These are phyloP conservation scores for Thalassaphorura encarpata DNA, from an alignment of 1,140 invertebrate species.

Conservation along the genomic window DNA sequence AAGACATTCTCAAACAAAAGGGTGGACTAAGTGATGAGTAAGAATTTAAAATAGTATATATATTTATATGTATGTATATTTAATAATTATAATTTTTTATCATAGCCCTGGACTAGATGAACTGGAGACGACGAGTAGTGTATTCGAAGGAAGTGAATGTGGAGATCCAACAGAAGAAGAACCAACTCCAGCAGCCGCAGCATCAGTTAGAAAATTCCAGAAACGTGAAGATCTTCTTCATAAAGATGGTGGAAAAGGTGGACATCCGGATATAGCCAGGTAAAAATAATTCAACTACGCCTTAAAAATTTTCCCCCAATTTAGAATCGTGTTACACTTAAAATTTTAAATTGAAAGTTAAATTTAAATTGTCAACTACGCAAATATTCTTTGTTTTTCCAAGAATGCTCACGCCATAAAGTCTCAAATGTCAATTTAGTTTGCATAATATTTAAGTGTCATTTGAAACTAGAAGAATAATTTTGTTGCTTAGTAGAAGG, in stretches of 20 bases:
- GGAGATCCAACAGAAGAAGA: constrained; percentile 24
- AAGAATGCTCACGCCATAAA: too few relatives aligned
- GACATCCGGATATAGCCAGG: constrained; percentile 33
- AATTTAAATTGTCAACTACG: too few relatives aligned
- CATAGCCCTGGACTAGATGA: constrained; percentile 26
- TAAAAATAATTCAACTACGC: background rate
- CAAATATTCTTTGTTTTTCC: too few relatives aligned
- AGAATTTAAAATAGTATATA: constrained; percentile 29
- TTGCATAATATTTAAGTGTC: background rate
- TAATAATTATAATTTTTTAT: constrained; percentile 8
- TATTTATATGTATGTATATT: constrained; percentile 1
- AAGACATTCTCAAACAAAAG: constrained; percentile 50
- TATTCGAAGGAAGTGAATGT: constrained; percentile 37
- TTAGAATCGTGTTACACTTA: background rate
- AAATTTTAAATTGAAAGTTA: too few relatives aligned
- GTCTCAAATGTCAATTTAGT: too few relatives aligned
- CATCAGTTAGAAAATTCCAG: constrained; percentile 9
- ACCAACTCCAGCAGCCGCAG: constrained; percentile 16
- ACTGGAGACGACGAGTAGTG: constrained; percentile 37
- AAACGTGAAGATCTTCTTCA: constrained; percentile 55
- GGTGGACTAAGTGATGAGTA: constrained; percentile 45
- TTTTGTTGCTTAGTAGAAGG: background rate
- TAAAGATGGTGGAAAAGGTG: constrained; percentile 55
- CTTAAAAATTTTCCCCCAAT: background rate
- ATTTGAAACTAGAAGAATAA: background rate